phyloP scores from a whole-genome alignment of 2,113 vertebrate species.

The zebrafish (Danio rerio) region DNA sequence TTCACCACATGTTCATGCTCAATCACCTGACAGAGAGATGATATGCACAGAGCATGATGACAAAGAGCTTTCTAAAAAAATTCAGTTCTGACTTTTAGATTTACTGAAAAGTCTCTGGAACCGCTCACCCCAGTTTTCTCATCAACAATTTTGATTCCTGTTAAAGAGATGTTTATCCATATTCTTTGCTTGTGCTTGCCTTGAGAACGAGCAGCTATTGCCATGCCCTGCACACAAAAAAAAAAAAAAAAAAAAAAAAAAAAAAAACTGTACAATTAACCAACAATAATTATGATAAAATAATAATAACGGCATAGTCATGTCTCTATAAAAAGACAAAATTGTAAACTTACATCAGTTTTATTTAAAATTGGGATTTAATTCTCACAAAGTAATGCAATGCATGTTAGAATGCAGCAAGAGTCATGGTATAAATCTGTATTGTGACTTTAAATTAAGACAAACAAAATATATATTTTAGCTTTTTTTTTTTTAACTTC shows the following conservation, averaged over 20 bases:
- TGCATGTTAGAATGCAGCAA: too few species aligned
- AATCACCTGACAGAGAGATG: slow-evolving; percentile 85
- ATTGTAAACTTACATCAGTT: too few species aligned
- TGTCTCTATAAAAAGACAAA: too few species aligned
- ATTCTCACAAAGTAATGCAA: too few species aligned
- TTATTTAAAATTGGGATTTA: too few species aligned
- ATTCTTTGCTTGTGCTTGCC: slow-evolving; percentile 97
- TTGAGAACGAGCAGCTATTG: slow-evolving; percentile 91
- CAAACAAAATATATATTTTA: too few species aligned
- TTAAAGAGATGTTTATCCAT: slow-evolving; percentile 92
- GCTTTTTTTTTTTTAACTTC: too few species aligned
- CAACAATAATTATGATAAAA: neutral
- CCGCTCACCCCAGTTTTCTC: slow-evolving; percentile 93
- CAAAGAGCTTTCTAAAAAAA: neutral
- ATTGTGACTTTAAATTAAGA: too few species aligned
- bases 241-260: neutral
- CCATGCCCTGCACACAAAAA: slow-evolving; percentile 84
- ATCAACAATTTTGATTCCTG: slow-evolving; percentile 93
- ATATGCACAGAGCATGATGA: neutral
- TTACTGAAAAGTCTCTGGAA: neutral
- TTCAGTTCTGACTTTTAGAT: neutral
- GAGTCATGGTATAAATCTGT: too few species aligned
- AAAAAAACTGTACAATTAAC: neutral
- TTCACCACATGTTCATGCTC: slow-evolving; percentile 96
- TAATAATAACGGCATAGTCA: too few species aligned